Conservation (phyloP, 2,888 invertebrate genomes). For the Mythimna pallens region DNA sequence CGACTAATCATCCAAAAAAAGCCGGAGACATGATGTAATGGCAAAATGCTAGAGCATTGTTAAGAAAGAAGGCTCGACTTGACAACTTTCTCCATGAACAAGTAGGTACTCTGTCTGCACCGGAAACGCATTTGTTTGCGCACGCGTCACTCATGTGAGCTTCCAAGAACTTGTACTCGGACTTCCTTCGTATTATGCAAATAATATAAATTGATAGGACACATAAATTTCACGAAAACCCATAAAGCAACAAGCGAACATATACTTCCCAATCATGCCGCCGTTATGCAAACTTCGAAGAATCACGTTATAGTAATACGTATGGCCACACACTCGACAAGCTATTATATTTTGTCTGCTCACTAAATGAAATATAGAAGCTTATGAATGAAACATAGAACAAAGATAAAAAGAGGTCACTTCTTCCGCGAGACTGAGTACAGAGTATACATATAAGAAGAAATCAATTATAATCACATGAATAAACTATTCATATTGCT, state of each 20-base stretch:
- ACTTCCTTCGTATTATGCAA: constrained; percentile 62
- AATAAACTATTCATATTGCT: constrained; percentile 77
- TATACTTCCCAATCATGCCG: constrained; percentile 10
- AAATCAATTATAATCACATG: constrained; percentile 79
- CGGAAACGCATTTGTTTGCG: constrained; percentile 70
- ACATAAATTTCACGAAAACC: constrained; percentile 47
- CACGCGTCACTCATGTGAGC: constrained; percentile 61
- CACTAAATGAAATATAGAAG: constrained; percentile 45
- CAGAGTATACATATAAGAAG: constrained; percentile 76
- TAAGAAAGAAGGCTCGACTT: constrained; percentile 69
- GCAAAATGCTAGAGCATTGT: constrained; percentile 65
- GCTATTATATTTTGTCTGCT: constrained; percentile 51
- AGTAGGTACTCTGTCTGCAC: constrained; percentile 42
- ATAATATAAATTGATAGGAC: constrained; percentile 49
- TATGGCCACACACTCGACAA: constrained; percentile 37
- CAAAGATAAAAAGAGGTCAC: constrained; percentile 71
- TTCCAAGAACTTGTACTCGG: constrained; percentile 66
- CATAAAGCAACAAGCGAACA: constrained; percentile 38
- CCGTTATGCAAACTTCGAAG: constrained; percentile 35
- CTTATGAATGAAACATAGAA: constrained; percentile 64
- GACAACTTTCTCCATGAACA: constrained; percentile 72
- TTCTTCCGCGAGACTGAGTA: constrained; percentile 71
- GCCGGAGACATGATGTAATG: constrained; percentile 63
- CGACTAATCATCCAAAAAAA: constrained; percentile 61
- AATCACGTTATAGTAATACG: constrained; percentile 32